A percentile compares a stretch with the other conserved stretches of the same genome.
phyloP scores from a whole-genome alignment of 2,888 invertebrate genomes.

The Branchellion lobata region DNA sequence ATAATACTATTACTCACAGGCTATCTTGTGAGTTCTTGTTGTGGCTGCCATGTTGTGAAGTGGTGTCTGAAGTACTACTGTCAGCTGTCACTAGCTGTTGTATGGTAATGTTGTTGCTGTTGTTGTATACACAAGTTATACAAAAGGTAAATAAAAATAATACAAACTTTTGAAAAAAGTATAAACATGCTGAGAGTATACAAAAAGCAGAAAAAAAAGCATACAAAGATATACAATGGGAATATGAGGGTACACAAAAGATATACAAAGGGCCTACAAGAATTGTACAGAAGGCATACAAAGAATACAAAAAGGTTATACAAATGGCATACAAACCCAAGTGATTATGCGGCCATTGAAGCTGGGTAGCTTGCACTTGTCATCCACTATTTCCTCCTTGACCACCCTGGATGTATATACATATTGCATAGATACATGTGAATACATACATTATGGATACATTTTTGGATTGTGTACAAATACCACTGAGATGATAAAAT shows the following conservation, averaged over 20 bases:
- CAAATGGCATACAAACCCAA: conserved; percentile 68
- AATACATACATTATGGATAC: neutral
- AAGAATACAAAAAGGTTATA: no score
- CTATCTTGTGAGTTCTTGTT: conserved; percentile 2
- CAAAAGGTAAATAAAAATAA: neutral
- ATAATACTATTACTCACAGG: neutral
- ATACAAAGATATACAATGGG: no score
- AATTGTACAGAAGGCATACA: no score
- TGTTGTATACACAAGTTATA: no score
- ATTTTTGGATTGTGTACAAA: neutral
- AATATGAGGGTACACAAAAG: no score
- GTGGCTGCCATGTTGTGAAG: conserved; percentile 36
- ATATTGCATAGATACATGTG: no score
- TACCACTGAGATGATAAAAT: neutral
- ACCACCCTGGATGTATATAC: no score
- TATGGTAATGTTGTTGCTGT: no score
- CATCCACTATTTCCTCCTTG: conserved; percentile 96
- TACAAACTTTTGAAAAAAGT: no score
- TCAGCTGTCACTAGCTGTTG: conserved; percentile 44
- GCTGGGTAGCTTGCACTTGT: conserved; percentile 89
- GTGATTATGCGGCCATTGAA: conserved; percentile 96
- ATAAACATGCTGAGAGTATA: no score
- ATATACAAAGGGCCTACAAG: no score
- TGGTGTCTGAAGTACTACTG: conserved; percentile 43
- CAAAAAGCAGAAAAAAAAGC: no score